A percentile compares a stretch with the other conserved stretches of the same genome.
phyloP scores from a whole-genome alignment of 2,888 invertebrate genomes.

The Xanthia icteritia region DNA sequence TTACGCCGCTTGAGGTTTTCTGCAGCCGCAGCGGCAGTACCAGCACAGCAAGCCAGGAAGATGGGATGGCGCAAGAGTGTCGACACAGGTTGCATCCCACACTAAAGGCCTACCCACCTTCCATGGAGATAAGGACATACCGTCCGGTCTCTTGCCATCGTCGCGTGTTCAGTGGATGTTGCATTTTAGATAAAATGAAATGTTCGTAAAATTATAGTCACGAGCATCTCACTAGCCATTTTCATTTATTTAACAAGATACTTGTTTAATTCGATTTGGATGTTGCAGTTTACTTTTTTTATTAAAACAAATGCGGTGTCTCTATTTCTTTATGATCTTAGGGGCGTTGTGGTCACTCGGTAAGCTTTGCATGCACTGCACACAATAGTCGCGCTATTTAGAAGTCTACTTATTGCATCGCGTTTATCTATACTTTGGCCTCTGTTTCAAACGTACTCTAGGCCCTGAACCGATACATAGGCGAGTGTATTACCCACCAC shows the following conservation, averaged over 20 bases:
- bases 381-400: background rate
- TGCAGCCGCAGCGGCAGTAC: too few relatives aligned
- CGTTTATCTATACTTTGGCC: background rate
- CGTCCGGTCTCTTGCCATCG: too few relatives aligned
- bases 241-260: background rate
- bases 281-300: background rate
- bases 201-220: background rate
- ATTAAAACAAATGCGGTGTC: background rate
- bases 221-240: background rate
- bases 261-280: too few relatives aligned
- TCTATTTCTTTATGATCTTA: background rate
- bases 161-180: too few relatives aligned
- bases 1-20: too few relatives aligned
- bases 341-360: too few relatives aligned
- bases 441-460: constrained; percentile 35
- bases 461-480: constrained; percentile 30
- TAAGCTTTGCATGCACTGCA: background rate
- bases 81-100: too few relatives aligned
- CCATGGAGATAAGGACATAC: too few relatives aligned
- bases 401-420: background rate
- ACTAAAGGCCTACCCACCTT: too few relatives aligned
- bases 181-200: background rate
- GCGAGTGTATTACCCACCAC: constrained; percentile 54
- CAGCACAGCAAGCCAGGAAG: too few relatives aligned
- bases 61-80: too few relatives aligned